Base-by-base conservation (phyloP, 2,888 invertebrate genomes). In the Rambutsinella grinnellia region DNA sequence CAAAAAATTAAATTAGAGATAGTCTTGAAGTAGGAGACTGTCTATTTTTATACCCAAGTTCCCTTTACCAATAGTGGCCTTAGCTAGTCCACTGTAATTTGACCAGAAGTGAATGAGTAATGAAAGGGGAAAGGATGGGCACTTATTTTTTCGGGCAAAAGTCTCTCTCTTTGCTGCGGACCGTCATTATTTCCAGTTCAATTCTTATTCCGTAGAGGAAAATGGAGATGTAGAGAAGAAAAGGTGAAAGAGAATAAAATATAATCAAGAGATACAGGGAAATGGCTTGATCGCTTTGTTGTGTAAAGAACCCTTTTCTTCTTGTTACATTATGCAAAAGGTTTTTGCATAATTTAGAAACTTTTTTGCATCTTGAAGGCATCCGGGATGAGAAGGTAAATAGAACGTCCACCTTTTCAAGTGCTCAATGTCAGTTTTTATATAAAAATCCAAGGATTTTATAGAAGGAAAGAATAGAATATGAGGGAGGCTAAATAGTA, bases 1-100 rank as follows among this genome's bases (percentile, higher is more conserved):
- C 62, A 70, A 70, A 70, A 70, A 70, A 70, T 70, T 63, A 70
- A 70, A 70, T 70, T 70, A 63, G 46, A 26, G 24, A 28, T 19
- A 56, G 47, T 57, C 24, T 49, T 51, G 17, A 36, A 68, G 8
- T 13, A n/a, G n/a, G n/a, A n/a, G n/a, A n/a, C n/a, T 36, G 36
- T 13, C 36, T 13, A 36, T 36, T 36, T 36, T 36, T 36, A 5
- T 36, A 13, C 36, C n/a, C n/a, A n/a, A n/a, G n/a, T 36, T 36
- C 6, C 13, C 13, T 36, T 36, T 36, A 5, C 13, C 36, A 36
- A 5, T 36, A 36, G 36, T 36, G 36, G 36, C 36, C 36, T 8
- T 8, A 36, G 36, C 36, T 36, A 3, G 21, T 26, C 47, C 21
- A 24, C 21, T 46, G 46, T 56, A 62, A 70, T 70, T 46, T 24